A percentile compares a stretch with the other conserved stretches of the same genome.
phyloP scores from a whole-genome alignment of 2,797 vertebrate genomes.

The Manis pentadactyla region DNA sequence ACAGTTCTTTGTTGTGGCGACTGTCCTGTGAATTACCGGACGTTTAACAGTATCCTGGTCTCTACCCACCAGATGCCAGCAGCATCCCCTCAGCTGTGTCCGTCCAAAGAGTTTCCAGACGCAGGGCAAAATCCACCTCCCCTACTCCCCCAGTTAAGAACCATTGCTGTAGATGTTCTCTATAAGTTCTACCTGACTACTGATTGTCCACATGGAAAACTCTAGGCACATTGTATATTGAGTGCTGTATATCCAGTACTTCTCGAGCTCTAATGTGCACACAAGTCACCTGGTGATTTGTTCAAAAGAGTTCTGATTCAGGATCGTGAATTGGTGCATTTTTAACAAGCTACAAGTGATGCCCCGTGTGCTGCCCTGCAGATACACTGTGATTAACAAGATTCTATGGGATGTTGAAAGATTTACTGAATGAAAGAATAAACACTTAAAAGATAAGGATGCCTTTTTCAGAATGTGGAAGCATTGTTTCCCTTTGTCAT shows the following conservation, averaged over 20 bases:
- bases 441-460: conserved; percentile 63
- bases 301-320: conserved; percentile 64
- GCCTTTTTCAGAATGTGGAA: conserved; percentile 32
- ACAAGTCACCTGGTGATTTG: conserved; percentile 55
- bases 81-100: background rate
- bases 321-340: background rate
- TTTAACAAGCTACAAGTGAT: conserved; percentile 61
- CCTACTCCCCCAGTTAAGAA: background rate
- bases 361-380: background rate
- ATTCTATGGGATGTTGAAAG: conserved; percentile 54
- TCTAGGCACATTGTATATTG: background rate
- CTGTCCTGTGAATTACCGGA: background rate
- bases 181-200: background rate
- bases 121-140: background rate
- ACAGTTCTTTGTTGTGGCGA: background rate
- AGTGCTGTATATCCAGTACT: background rate
- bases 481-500: background rate
- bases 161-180: background rate
- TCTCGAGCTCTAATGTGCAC: background rate
- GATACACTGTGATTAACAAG: conserved; percentile 61
- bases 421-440: conserved; percentile 64
- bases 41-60: background rate
- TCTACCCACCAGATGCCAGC: background rate
- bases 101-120: background rate
- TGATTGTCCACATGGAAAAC: background rate